Base-by-base conservation (phyloP, 2,113 vertebrate species). In the Mustela nigripes region DNA sequence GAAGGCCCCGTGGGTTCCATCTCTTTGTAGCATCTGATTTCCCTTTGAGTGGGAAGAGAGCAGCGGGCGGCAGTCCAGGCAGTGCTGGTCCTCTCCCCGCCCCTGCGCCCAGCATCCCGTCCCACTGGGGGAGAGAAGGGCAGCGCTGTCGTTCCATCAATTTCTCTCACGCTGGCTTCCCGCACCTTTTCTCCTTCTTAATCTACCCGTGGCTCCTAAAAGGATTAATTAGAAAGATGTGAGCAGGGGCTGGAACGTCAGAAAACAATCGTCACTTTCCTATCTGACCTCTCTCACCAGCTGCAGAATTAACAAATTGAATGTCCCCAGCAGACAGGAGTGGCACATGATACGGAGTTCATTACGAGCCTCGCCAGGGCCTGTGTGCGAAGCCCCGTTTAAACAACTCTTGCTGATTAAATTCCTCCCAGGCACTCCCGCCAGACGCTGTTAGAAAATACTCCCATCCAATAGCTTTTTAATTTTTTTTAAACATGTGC, bases 301-400 rank as follows among this genome's bases (percentile, higher is more conserved):
- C 98, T 99, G 98, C 99, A 99, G 98, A 99, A 99, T 99, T 99
- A 99, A 99, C 99, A 99, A 99, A 99, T 99, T 99, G 98, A 99
- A 99, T 98, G 99, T 99, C 99, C 98, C 99, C 98, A 98, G 98
- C 99, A 99, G 99, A 99, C 99, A 99, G 99, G 99, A 99, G 99
- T 99, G 98, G 98, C 98, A 98, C 98, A 98, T 98, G 98, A 99
- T 98, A 98, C 97, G 95, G 98, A 98, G 98, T 99, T 99, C 99
- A 99, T 99, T 99, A 98, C 94, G 92, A 98, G 98, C 98, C 98
- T 97, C 60, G 48, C 95, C 97, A 94, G 98, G 98, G 98, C 98
- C 98, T 98, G 98, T 98, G 98, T 98, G 98, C 92, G 97, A 98
- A 99, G 98, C 98, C 97, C 98, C 98, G 94, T 99, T 99, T 98